A percentile compares a stretch with the other conserved stretches of the same genome.
phyloP scores from a whole-genome alignment of 2,888 invertebrate species.

The Omphaloscelis lunosa region DNA sequence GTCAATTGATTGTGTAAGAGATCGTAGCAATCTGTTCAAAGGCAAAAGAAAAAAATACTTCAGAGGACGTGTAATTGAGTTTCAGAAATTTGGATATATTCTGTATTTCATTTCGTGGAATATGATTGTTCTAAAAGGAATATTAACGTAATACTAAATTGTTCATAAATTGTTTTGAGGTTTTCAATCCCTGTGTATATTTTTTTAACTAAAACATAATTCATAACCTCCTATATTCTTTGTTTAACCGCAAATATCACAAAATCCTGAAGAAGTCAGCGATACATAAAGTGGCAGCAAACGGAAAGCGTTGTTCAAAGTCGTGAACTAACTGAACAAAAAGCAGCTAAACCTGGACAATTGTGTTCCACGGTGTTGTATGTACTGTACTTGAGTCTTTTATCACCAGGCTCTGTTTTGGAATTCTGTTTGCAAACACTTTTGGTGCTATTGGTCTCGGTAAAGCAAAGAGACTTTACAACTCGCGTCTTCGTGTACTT shows the following conservation, averaged over 20 bases:
- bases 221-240: not conserved
- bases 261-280: not conserved
- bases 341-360: conserved; percentile 30
- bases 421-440: conserved; percentile 18
- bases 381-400: not conserved
- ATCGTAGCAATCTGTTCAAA: not conserved
- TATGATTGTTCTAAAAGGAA: too few species aligned
- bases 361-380: conserved; percentile 24
- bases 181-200: not conserved
- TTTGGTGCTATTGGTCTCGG: not conserved
- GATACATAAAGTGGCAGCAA: conserved; percentile 20
- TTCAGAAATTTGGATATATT: not conserved
- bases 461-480: conserved; percentile 6
- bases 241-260: not conserved
- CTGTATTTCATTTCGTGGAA: not conserved
- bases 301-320: conserved; percentile 23
- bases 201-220: not conserved
- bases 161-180: not conserved
- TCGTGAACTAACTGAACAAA: conserved; percentile 25
- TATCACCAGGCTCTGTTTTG: conserved; percentile 6
- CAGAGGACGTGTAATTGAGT: conserved; percentile 3
- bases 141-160: too few species aligned
- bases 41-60: not conserved
- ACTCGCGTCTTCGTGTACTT: not conserved
- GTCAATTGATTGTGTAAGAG: conserved; percentile 24